Evolutionary conservation across 23 tunicate species (phyloP).

Genomic region (Clavelina lepadiformis): DNA sequence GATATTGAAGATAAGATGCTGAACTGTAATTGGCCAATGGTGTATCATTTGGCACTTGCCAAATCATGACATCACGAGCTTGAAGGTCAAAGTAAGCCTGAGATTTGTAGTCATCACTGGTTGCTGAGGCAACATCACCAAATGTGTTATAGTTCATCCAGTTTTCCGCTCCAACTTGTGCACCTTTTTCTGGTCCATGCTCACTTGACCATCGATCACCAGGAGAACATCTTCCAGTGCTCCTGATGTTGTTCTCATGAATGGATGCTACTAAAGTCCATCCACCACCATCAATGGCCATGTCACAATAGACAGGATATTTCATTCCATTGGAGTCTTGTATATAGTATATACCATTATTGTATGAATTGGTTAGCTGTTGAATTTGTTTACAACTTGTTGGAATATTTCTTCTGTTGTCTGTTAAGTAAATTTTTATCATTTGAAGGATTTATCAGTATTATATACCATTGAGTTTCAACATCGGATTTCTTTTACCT

Average conservation of each 20-base stretch:
- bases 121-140: constrained; percentile 38
- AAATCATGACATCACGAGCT: constrained; percentile 72
- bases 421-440: too few species aligned
- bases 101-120: constrained; percentile 74
- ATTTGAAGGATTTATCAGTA: too few species aligned
- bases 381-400: neutral
- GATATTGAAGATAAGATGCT: constrained; percentile 28
- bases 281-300: constrained; percentile 24
- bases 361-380: neutral
- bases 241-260: constrained; percentile 33
- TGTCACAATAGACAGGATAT: constrained; percentile 36
- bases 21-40: constrained; percentile 19
- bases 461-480: too few species aligned
- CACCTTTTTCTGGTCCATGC: constrained; percentile 19
- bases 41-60: constrained; percentile 89
- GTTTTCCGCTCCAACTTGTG: constrained; percentile 30
- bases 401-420: constrained; percentile 11
- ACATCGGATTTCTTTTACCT: too few species aligned
- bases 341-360: constrained; percentile 31
- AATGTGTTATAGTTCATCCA: constrained; percentile 54
- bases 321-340: constrained; percentile 5
- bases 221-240: constrained; percentile 35
- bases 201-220: constrained; percentile 72
- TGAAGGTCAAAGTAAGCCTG: constrained; percentile 50
- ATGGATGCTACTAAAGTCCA: constrained; percentile 44